Evolutionary conservation across 1,140 invertebrate genomes (phyloP).

Genomic region (Caenorhabditis latens): DNA sequence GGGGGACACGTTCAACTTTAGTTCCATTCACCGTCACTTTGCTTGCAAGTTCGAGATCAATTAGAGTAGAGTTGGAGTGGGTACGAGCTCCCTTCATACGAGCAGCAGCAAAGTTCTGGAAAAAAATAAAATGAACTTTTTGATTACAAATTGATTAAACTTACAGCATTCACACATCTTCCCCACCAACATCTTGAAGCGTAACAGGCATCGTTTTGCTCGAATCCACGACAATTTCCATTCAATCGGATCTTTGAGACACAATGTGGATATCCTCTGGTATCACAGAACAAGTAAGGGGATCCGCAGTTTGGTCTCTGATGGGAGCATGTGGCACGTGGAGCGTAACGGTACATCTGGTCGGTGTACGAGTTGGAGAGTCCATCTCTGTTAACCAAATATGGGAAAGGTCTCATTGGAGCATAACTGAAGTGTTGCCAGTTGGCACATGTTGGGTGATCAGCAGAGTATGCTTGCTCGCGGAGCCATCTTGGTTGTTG

Average conservation of each 20-base stretch:
- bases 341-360: constrained; percentile 75
- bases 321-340: constrained; percentile 69
- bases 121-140: neutral
- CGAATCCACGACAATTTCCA: constrained; percentile 74
- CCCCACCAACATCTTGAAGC: constrained; percentile 73
- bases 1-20: constrained; percentile 13
- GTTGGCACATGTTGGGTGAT: constrained; percentile 74
- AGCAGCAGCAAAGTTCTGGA: constrained; percentile 48
- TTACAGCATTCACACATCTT: constrained; percentile 73
- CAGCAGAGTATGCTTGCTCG: constrained; percentile 73
- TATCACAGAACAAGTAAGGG: constrained; percentile 76
- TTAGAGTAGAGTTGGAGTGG: constrained; percentile 2
- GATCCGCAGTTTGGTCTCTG: constrained; percentile 70
- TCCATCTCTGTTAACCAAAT: constrained; percentile 73
- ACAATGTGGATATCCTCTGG: constrained; percentile 73
- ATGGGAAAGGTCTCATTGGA: constrained; percentile 72
- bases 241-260: constrained; percentile 77
- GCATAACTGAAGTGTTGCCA: constrained; percentile 76
- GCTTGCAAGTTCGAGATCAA: constrained; percentile 16
- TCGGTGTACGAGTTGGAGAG: constrained; percentile 77
- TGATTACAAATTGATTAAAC: constrained; percentile 46
- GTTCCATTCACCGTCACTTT: constrained; percentile 28
- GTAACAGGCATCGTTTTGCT: constrained; percentile 73
- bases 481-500: constrained; percentile 70
- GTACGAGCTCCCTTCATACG: constrained; percentile 56